A percentile compares a stretch with the other conserved stretches of the same genome.
Conservation (phyloP, 2,797 vertebrate species). For the Chelonia mydas region DNA sequence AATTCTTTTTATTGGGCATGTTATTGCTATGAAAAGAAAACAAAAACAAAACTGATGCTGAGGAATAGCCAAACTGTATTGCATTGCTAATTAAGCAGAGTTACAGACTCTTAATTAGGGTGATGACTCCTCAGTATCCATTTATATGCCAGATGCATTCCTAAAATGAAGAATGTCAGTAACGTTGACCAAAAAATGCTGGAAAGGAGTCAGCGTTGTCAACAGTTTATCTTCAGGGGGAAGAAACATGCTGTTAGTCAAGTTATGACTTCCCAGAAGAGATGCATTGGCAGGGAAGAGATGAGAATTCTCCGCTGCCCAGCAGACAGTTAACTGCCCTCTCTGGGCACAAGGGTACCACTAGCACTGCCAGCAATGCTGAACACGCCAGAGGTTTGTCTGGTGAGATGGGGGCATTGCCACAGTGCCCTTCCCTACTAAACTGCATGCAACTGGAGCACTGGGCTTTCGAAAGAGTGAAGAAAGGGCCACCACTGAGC, state of each 20-base stretch:
- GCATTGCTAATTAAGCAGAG: slow-evolving; percentile 1
- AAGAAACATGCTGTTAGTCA: not conserved
- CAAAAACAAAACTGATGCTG: not conserved
- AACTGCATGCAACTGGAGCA: not conserved
- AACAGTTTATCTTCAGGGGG: slow-evolving; percentile 30
- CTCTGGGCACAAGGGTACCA: slow-evolving; percentile 30
- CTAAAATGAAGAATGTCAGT: slow-evolving; percentile 43
- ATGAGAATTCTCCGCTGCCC: not conserved
- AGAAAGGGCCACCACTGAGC: not conserved
- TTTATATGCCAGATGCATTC: not conserved
- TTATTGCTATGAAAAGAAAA: not conserved
- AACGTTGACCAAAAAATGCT: slow-evolving; percentile 43
- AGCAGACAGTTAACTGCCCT: slow-evolving; percentile 47
- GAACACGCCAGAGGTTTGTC: slow-evolving; percentile 33
- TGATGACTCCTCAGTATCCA: slow-evolving; percentile 26
- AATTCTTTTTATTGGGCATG: slow-evolving; percentile 27
- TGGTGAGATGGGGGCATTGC: not conserved
- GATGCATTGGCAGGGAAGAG: not conserved
- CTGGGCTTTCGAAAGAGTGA: not conserved
- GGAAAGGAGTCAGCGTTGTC: slow-evolving; percentile 36
- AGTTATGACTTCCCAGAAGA: not conserved
- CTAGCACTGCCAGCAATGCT: slow-evolving; percentile 22
- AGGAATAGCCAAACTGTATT: not conserved
- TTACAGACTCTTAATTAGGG: slow-evolving; percentile 1
- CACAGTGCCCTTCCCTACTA: slow-evolving; percentile 58